Conservation (phyloP, 2,113 vertebrate genomes). For the Pelodiscus sinensis region DNA sequence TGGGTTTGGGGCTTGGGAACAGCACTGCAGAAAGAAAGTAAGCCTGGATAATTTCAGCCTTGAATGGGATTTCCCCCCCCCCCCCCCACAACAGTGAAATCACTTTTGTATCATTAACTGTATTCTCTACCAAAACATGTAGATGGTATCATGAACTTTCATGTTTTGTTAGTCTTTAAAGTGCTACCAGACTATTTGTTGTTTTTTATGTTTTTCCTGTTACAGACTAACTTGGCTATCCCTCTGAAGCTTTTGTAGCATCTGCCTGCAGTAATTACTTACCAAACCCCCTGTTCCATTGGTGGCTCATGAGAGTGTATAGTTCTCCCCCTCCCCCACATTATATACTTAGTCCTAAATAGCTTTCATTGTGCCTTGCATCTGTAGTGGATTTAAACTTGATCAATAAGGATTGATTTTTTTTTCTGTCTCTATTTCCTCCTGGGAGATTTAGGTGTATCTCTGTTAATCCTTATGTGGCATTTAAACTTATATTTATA, state of each 20-base stretch:
- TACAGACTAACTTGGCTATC: no score
- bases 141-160: no score
- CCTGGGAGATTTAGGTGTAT: neutral
- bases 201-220: no score
- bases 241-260: neutral
- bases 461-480: neutral
- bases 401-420: conserved; percentile 16
- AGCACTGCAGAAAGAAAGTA: neutral
- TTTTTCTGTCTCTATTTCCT: neutral
- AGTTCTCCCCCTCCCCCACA: neutral
- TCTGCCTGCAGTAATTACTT: neutral
- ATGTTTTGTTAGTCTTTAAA: no score
- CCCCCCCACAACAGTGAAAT: neutral
- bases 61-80: neutral
- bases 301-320: neutral
- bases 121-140: neutral
- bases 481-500: neutral
- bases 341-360: conserved; percentile 5
- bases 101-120: neutral
- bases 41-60: neutral
- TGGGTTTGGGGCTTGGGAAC: neutral
- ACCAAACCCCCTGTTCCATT: neutral
- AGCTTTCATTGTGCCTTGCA: neutral
- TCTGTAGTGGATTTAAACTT: conserved; percentile 18
- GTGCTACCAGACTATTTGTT: no score